Base-by-base conservation (phyloP, 2,888 invertebrate species). In the Eilema caniola region DNA sequence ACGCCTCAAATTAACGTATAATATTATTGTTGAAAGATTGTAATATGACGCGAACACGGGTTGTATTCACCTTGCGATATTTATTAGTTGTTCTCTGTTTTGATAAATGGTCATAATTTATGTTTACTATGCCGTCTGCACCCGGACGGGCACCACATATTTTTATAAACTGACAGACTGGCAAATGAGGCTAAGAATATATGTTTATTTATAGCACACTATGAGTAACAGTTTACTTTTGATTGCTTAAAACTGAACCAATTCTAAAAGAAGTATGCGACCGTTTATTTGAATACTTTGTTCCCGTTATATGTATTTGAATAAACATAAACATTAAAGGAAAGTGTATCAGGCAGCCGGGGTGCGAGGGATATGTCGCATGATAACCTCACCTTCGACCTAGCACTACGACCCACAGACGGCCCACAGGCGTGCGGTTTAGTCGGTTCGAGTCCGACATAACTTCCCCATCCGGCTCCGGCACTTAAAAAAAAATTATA, bases 141-240 rank as follows among this genome's bases (percentile, higher is more conserved):
- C 60, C 73, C 66, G 70, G 74, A 75, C 61, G 67, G 20, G 62
- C n/a, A 59, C 59, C 60, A 74, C 70, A 76, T 75, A 74, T 78
- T 74, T 74, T 69, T 73, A 71, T 73, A 71, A 81, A 69, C 75
- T 72, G 75, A 74, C 75, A 76, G 71, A 64, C 41, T 63, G 70
- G 67, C 65, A 75, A 76, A 82, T 62, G 69, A 73, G 68, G 75
- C 70, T 77, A 69, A 76, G 69, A 79, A 76, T 78, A 81, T 71
- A 69, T 53, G 10, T n/a, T 24, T 84, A 79, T 80, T 77, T 74
- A 72, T 83, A 83, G 31, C 57, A 61, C 33, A 62, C 41, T 70
- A 72, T 76, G 67, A 80, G 71, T 78, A 77, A 81, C 77, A 73
- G 70, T 81, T 83, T 78, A 74, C 73, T 74, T 74, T 70, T 70